A percentile compares a stretch with the other conserved stretches of the same genome.
phyloP scores from a whole-genome alignment of 2,113 vertebrate genomes.

The Bothrops jararaca region DNA sequence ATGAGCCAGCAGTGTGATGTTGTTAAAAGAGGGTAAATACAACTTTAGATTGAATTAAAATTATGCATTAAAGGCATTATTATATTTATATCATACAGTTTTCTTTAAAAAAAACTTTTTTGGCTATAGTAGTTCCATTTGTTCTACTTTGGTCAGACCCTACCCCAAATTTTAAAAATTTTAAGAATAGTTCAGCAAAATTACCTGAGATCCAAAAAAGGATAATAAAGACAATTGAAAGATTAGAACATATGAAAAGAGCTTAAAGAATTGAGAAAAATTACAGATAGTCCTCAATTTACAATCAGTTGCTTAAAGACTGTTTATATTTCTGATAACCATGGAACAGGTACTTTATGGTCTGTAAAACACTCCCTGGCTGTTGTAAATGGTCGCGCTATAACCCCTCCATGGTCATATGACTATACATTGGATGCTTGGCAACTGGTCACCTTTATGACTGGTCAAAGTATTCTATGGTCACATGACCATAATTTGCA shows the following conservation, averaged over 20 bases:
- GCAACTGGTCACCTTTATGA: neutral
- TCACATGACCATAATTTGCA: neutral
- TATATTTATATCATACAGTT: neutral
- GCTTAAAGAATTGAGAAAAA: neutral
- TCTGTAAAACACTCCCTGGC: neutral
- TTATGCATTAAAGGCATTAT: neutral
- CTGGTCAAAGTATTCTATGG: neutral
- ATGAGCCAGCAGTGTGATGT: neutral
- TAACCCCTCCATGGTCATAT: neutral
- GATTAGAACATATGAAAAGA: neutral
- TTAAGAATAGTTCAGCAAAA: neutral
- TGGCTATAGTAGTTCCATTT: neutral
- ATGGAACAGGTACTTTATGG: neutral
- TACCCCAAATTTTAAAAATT: neutral
- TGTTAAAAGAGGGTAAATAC: neutral
- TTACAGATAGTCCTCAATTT: neutral
- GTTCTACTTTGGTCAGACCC: neutral
- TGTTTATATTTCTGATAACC: neutral
- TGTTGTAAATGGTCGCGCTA: neutral
- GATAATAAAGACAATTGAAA: neutral
- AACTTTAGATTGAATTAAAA: neutral
- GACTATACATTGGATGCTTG: neutral
- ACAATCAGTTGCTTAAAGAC: neutral
- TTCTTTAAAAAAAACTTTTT: neutral
- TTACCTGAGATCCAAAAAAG: neutral